phyloP scores from a whole-genome alignment of 1,140 invertebrate genomes.

The Zophobas morio region DNA sequence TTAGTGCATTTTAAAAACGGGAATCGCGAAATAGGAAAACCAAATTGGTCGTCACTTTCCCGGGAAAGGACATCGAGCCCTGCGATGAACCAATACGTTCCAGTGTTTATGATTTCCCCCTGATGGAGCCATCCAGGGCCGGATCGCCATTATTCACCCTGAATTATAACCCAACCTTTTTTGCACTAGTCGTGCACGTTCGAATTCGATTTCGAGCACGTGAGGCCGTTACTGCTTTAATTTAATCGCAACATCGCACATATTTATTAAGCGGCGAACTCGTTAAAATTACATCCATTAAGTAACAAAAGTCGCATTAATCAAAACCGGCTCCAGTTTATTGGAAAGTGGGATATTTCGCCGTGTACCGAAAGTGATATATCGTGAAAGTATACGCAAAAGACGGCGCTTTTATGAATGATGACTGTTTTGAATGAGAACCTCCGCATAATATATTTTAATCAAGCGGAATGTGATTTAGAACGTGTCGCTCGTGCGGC shows the following conservation, averaged over 20 bases:
- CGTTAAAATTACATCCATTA: slow-evolving; percentile 11
- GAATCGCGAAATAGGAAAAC: no score
- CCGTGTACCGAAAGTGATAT: slow-evolving; percentile 13
- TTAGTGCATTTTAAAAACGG: background rate
- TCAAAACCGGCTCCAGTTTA: slow-evolving; percentile 17
- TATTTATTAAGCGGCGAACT: background rate
- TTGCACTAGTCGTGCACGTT: background rate
- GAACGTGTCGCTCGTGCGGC: slow-evolving; percentile 9
- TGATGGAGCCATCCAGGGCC: background rate
- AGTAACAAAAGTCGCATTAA: slow-evolving; percentile 22
- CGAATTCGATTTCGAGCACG: slow-evolving; percentile 28
- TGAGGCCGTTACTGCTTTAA: slow-evolving; percentile 27
- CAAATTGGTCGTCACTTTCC: no score
- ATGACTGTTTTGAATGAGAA: slow-evolving; percentile 40
- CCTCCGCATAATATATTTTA: slow-evolving; percentile 38
- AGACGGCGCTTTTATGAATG: slow-evolving; percentile 25
- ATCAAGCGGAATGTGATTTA: slow-evolving; percentile 35
- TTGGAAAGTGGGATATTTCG: slow-evolving; percentile 28
- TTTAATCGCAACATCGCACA: slow-evolving; percentile 27
- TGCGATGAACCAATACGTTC: no score
- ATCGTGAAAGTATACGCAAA: background rate
- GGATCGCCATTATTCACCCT: background rate
- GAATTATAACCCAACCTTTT: background rate
- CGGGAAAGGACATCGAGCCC: no score
- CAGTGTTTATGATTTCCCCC: background rate